Percentiles rank a stretch among this genome's conserved stretches.
Evolutionary conservation across 2,888 invertebrate genomes (phyloP).

Genomic region (Disparrhopalites patrizii): DNA sequence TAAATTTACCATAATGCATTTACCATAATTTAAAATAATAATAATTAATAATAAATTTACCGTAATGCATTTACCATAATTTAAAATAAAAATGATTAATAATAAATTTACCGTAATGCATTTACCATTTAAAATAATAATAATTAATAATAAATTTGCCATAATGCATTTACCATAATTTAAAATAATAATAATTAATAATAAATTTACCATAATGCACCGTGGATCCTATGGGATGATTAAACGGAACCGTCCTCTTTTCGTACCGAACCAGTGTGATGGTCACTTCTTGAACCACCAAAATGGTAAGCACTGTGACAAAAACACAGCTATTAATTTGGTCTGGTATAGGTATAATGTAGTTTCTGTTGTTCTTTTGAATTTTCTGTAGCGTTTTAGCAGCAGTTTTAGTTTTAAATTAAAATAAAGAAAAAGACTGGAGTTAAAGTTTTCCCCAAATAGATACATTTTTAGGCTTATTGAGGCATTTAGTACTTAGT

Average conservation of each 20-base stretch:
- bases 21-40: background rate
- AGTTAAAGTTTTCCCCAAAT: too few species aligned
- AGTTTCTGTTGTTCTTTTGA: too few species aligned
- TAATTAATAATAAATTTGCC: background rate
- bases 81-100: background rate
- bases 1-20: slow-evolving; percentile 61
- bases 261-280: slow-evolving; percentile 70
- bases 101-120: slow-evolving; percentile 59
- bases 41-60: slow-evolving; percentile 49
- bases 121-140: background rate
- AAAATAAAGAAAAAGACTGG: too few species aligned
- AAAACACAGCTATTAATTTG: background rate
- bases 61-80: slow-evolving; percentile 67
- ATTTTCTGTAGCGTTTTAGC: too few species aligned
- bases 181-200: background rate
- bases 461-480: too few species aligned
- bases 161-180: background rate
- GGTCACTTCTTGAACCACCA: slow-evolving; percentile 78
- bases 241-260: slow-evolving; percentile 60
- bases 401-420: too few species aligned
- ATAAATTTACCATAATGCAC: slow-evolving; percentile 60
- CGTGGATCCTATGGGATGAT: slow-evolving; percentile 64
- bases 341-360: too few species aligned
- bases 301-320: slow-evolving; percentile 59
- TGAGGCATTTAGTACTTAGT: background rate